phyloP scores from a whole-genome alignment of 2,888 invertebrate genomes.

The Litoditis marina region DNA sequence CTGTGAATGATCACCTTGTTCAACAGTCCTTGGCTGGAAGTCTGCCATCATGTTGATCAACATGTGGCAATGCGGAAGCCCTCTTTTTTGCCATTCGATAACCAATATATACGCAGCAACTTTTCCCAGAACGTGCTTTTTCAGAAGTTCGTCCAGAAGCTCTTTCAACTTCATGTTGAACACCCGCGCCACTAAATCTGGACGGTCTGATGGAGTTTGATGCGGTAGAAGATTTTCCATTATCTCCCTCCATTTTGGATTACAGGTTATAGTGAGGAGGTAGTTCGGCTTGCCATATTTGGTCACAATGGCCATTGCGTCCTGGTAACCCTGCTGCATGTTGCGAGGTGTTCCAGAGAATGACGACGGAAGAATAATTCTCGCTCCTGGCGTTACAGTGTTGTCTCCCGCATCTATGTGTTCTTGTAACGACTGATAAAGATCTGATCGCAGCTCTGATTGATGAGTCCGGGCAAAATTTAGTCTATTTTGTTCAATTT shows the following conservation, averaged over 20 bases:
- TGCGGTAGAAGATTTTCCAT: slow-evolving; percentile 25
- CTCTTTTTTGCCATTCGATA: slow-evolving; percentile 59
- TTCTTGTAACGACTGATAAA: no score
- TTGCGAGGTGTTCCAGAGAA: slow-evolving; percentile 61
- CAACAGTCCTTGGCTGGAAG: slow-evolving; percentile 30
- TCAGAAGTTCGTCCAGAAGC: slow-evolving; percentile 39
- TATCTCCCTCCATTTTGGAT: slow-evolving; percentile 59
- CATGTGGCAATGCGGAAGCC: slow-evolving; percentile 55
- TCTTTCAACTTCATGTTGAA: slow-evolving; percentile 47
- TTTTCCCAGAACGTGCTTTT: slow-evolving; percentile 41
- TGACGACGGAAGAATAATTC: slow-evolving; percentile 50
- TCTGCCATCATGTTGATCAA: slow-evolving; percentile 44
- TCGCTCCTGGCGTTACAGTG: no score
- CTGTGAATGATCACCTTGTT: no score
- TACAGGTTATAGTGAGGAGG: slow-evolving; percentile 61
- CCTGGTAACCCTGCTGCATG: slow-evolving; percentile 45
- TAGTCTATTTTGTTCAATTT: slow-evolving; percentile 61
- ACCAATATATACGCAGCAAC: slow-evolving; percentile 39
- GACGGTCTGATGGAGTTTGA: slow-evolving; percentile 40
- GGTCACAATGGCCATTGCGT: slow-evolving; percentile 53
- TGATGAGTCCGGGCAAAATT: slow-evolving; percentile 59
- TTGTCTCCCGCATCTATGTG: no score
- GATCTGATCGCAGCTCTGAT: slow-evolving; percentile 46
- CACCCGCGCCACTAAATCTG: slow-evolving; percentile 48
- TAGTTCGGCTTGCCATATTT: slow-evolving; percentile 48